phyloP scores from a whole-genome alignment of 23 tunicate genomes.

The Aplidium turbinatum region DNA sequence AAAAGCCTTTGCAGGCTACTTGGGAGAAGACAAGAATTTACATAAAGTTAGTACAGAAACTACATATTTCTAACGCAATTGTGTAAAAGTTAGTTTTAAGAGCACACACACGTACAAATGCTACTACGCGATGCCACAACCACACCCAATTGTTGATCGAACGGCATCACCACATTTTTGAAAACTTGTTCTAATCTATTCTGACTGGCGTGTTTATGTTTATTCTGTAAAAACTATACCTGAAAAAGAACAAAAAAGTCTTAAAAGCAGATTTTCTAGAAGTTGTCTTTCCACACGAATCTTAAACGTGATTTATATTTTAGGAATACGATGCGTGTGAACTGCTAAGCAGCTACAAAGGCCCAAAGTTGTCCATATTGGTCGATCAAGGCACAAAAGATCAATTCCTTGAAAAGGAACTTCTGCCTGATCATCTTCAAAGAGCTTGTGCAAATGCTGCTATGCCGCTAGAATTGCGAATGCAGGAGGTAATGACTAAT shows the following conservation, averaged over 20 bases:
- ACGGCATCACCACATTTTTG: no score
- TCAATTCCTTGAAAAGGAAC: constrained; percentile 76
- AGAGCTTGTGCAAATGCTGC: constrained; percentile 74
- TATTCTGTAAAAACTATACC: no score
- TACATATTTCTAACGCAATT: background rate
- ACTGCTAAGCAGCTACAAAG: constrained; percentile 64
- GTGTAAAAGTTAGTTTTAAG: no score
- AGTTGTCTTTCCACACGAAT: no score
- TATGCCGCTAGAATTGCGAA: constrained; percentile 49
- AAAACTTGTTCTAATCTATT: no score
- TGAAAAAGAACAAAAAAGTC: no score
- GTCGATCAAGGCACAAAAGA: constrained; percentile 90
- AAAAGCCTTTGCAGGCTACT: constrained; percentile 87
- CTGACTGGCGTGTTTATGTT: no score
- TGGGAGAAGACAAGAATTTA: constrained; percentile 52
- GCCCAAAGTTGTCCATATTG: constrained; percentile 64
- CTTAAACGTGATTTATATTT: no score
- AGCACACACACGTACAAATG: no score
- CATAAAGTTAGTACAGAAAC: constrained; percentile 39
- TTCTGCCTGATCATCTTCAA: constrained; percentile 74
- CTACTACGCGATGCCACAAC: no score
- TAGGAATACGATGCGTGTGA: constrained; percentile 81
- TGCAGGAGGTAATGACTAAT: constrained; percentile 89
- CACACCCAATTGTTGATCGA: no score
- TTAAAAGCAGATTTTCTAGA: no score